phyloP scores from a whole-genome alignment of 2,888 invertebrate genomes.

The Steinernema scapterisci region DNA sequence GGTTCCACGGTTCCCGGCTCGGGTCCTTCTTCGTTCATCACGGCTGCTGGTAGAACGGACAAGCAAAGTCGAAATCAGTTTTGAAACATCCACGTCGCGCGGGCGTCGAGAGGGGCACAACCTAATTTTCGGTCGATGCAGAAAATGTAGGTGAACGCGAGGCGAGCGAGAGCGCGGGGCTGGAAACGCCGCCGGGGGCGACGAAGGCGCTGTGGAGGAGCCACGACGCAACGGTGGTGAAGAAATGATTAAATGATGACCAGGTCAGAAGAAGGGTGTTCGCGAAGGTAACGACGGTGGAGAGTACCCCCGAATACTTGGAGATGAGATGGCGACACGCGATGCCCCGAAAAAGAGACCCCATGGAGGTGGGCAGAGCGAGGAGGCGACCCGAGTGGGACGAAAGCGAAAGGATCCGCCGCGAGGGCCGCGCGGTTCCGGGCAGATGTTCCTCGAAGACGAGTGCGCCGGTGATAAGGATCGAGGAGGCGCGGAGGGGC shows the following conservation, averaged over 20 bases:
- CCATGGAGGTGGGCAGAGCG: background rate
- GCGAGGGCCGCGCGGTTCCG: background rate
- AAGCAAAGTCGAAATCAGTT: slow-evolving; percentile 27
- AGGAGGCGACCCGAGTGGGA: slow-evolving; percentile 4
- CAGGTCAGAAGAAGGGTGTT: slow-evolving; percentile 23
- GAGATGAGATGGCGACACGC: slow-evolving; percentile 29
- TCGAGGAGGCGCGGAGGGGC: background rate
- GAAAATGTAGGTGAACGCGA: slow-evolving; percentile 24
- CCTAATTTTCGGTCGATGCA: slow-evolving; percentile 31
- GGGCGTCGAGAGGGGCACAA: slow-evolving; percentile 17
- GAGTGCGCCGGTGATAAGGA: slow-evolving; percentile 5
- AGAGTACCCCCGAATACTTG: background rate
- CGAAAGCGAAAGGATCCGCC: slow-evolving; percentile 25
- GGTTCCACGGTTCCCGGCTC: background rate
- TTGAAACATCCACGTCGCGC: slow-evolving; percentile 33
- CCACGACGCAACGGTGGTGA: background rate
- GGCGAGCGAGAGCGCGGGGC: background rate
- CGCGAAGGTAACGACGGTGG: slow-evolving; percentile 9
- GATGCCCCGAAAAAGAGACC: slow-evolving; percentile 32
- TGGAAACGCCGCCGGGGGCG: slow-evolving; percentile 7
- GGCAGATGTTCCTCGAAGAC: background rate
- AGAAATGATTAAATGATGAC: slow-evolving; percentile 29
- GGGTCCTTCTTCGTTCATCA: no score
- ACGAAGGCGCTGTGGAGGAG: slow-evolving; percentile 25
- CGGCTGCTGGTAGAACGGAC: background rate